Conservation (phyloP, 1,140 invertebrate genomes). For the Oreohelix idahoensis region DNA sequence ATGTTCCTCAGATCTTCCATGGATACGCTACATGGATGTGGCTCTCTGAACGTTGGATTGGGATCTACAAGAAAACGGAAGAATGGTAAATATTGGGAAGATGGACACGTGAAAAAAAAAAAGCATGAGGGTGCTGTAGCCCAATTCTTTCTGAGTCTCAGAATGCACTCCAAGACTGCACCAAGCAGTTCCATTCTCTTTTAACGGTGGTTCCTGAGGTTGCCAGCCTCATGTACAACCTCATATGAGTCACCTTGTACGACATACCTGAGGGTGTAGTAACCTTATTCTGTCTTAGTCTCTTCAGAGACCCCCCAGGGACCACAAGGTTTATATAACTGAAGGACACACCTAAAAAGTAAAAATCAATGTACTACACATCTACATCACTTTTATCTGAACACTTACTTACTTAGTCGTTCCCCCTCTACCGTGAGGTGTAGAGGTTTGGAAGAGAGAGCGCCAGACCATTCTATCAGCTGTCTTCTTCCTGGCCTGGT, state of each 20-base stretch:
- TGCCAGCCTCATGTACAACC: not conserved
- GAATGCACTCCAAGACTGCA: too few relatives aligned
- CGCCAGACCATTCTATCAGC: too few relatives aligned
- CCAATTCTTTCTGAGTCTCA: not conserved
- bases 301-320: too few relatives aligned
- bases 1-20: not conserved
- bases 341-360: too few relatives aligned
- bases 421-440: too few relatives aligned
- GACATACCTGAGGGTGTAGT: not conserved
- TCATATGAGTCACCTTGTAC: not conserved
- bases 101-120: not conserved
- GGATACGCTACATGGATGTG: not conserved
- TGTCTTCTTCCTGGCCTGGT: too few relatives aligned
- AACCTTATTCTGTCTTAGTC: not conserved
- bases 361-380: too few relatives aligned
- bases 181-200: too few relatives aligned
- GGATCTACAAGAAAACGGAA: slow-evolving; percentile 4
- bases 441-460: too few relatives aligned
- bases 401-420: too few relatives aligned
- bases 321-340: too few relatives aligned
- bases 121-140: not conserved
- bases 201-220: not conserved
- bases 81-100: not conserved
- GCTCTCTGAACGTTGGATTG: not conserved
- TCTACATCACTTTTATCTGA: too few relatives aligned